These are phyloP conservation scores for Actias luna DNA, from an alignment of 2,888 invertebrate genomes.

Conservation along the genomic window DNA sequence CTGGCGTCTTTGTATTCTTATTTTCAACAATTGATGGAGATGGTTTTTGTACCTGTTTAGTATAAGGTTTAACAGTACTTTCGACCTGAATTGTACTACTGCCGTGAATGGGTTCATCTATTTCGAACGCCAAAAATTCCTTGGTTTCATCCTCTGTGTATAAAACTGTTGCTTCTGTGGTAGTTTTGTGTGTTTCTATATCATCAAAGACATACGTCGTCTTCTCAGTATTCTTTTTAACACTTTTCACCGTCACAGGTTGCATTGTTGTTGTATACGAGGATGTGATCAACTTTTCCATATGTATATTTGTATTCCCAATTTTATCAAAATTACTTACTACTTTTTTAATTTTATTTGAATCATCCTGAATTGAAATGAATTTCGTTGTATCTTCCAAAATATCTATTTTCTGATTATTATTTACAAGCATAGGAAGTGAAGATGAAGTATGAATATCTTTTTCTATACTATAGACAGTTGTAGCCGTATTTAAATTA, in stretches of 20 bases:
- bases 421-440: not conserved
- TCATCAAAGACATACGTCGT: not conserved
- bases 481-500: not conserved
- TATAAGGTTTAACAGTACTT: conserved; percentile 57
- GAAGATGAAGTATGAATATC: not conserved
- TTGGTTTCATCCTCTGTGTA: conserved; percentile 21
- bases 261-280: not conserved
- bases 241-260: not conserved
- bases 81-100: conserved; percentile 65
- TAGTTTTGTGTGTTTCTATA: not conserved
- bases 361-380: not conserved
- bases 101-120: conserved; percentile 56
- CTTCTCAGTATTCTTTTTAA: not conserved
- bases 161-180: conserved; percentile 20
- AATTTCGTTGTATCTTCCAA: not conserved
- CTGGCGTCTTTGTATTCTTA: conserved; percentile 70
- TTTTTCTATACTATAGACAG: not conserved
- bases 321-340: not conserved
- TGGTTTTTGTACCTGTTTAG: conserved; percentile 42
- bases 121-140: conserved; percentile 11
- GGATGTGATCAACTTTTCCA: not conserved
- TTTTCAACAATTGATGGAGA: conserved; percentile 52
- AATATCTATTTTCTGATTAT: not conserved
- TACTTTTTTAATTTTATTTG: not conserved
- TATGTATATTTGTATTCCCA: not conserved